phyloP scores from a whole-genome alignment of 2,888 invertebrate species.

The Synanthedon formicaeformis region DNA sequence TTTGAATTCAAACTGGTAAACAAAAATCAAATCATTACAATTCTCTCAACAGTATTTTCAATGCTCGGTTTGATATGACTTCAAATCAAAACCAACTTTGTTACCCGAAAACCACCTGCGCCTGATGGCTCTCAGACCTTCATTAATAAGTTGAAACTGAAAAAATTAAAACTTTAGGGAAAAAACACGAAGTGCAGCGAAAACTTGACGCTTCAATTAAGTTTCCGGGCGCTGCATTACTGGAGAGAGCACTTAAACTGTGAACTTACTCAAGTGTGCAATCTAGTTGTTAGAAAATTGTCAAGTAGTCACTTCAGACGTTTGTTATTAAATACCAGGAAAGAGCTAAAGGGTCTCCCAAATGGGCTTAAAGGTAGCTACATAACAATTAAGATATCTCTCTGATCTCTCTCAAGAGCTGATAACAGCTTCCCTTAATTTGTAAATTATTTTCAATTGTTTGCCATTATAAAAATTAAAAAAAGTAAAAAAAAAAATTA shows the following conservation, averaged over 20 bases:
- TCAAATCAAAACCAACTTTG: not conserved
- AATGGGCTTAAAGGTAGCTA: too few species aligned
- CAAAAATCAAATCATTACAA: too few species aligned
- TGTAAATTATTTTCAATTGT: too few species aligned
- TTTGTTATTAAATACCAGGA: not conserved
- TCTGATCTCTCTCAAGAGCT: too few species aligned
- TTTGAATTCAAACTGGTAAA: too few species aligned
- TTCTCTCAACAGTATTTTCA: too few species aligned
- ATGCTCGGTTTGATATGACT: too few species aligned
- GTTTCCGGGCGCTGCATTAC: slow-evolving; percentile 10
- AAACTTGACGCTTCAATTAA: slow-evolving; percentile 18
- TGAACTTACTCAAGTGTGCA: not conserved
- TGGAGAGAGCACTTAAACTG: not conserved
- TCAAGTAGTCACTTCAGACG: not conserved
- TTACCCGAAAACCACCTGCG: not conserved
- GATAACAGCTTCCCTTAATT: too few species aligned
- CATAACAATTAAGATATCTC: too few species aligned
- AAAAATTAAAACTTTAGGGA: slow-evolving; percentile 10
- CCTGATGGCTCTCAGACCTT: slow-evolving; percentile 2
- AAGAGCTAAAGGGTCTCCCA: too few species aligned
- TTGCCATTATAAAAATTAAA: too few species aligned
- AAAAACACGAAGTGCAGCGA: slow-evolving; percentile 15
- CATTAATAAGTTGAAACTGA: slow-evolving; percentile 3
- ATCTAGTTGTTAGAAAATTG: not conserved
- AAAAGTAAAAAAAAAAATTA: too few species aligned